Percentiles rank a stretch among this genome's conserved stretches.
These are phyloP conservation scores for Teleiodes luculella DNA, from an alignment of 2,888 invertebrate genomes.

Conservation along the genomic window DNA sequence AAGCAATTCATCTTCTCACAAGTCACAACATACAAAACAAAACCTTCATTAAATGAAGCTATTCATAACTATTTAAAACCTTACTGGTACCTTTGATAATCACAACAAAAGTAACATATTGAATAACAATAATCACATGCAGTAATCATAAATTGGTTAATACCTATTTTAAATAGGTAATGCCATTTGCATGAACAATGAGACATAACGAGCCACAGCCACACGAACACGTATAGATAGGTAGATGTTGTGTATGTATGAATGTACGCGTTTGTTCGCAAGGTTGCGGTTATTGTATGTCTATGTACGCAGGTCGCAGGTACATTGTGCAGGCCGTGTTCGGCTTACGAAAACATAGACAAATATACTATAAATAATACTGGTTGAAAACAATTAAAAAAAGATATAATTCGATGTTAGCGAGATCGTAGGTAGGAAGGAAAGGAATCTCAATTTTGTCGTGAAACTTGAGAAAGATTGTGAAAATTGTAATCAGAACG, in stretches of 20 bases:
- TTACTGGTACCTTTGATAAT: not conserved
- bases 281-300: slow-evolving; percentile 2
- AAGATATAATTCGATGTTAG: too few species aligned
- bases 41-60: too few species aligned
- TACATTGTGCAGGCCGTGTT: not conserved
- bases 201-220: slow-evolving; percentile 56
- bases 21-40: too few species aligned
- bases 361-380: too few species aligned
- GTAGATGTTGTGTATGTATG: not conserved
- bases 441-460: too few species aligned
- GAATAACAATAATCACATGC: not conserved
- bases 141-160: slow-evolving; percentile 2
- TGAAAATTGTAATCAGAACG: too few species aligned
- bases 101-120: not conserved
- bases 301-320: not conserved
- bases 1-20: too few species aligned
- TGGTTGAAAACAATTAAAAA: too few species aligned
- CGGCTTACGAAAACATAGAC: too few species aligned
- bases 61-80: too few species aligned
- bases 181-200: slow-evolving; percentile 59
- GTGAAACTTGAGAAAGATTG: too few species aligned
- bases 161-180: slow-evolving; percentile 37
- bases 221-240: slow-evolving; percentile 24
- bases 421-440: too few species aligned
- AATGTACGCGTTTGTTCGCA: not conserved